Base-by-base conservation (phyloP, 2,797 vertebrate species). In the Pangasius sanitwongsei region DNA sequence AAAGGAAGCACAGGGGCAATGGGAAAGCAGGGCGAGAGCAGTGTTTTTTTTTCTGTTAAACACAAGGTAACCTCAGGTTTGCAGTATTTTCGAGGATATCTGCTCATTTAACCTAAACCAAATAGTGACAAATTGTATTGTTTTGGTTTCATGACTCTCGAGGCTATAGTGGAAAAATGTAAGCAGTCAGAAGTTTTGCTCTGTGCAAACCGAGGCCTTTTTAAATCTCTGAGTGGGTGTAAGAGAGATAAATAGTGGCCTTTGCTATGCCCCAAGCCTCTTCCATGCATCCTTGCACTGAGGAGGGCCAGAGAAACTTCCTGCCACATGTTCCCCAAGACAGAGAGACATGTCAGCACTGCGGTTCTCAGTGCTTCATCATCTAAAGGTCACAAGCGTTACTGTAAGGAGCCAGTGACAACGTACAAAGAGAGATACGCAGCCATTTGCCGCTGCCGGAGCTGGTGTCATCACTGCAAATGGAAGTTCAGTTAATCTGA, bases 381-480 rank as follows among this genome's bases (percentile, higher is more conserved):
- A 95, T 92, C 91, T 92, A 96, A 96, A 96, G 95, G 95, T 96
- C 95, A 95, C 91, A 72, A 87, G 90, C 88, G 90, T 92, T 90
- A 93, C 94, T 87, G 93, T 92, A 91, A 55, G 69, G 91, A 92
- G 89, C 84, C 81, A 78, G 89, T 91, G 94, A 94, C 91, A 93
- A 87, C 92, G 75, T 92, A 91, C 72, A 89, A 88, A 91, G 85
- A 91, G 90, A 90, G 87, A 90, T 65, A 88, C 89, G 87, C 86
- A 92, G 91, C 91, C 88, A 75, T 87, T 86, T 91, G 83, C 87
- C 89, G 90, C 87, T 89, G 91, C 88, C 81, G 3, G 74, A 28
- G 15, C 55, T 0, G 78, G 12, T 87, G 44, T 87, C 86, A 83
- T 89, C 89, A 87, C 87, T 59, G 59, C 88, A 89, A 82, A 88